Base-by-base conservation (phyloP, 2,797 vertebrate species). In the Sparus aurata region DNA sequence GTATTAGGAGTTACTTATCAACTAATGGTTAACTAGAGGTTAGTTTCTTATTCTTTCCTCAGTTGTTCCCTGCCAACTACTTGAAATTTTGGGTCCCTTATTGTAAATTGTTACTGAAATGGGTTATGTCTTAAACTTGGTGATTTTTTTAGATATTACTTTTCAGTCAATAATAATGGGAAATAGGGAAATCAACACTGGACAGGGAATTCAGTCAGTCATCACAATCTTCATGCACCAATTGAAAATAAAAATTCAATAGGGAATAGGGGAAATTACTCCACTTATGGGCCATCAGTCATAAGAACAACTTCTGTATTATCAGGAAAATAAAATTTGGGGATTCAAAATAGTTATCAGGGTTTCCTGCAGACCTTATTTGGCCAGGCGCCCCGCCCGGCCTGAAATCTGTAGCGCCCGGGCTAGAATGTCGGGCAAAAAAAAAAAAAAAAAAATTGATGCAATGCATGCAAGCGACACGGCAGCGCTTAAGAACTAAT, bases 201-300 rank as follows among this genome's bases (percentile, higher is more conserved):
- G 45, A n/a, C 18, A n/a, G 46, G 15, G 20, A 27, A 55, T 23
- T 60, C 20, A 25, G 13, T 54, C 46, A 16, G n/a, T n/a, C 30
- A 46, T 52, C 5, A 59, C 30, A 30, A 50, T 73, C 53, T 54
- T 63, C n/a, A 73, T 75, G 47, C 27, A 43, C 20, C 47, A 47
- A 45, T 20, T 16, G 27, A 71, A n/a, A 13, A 60, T 71, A 22
- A 23, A 68, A 53, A 47, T 25, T 34, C 17, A 65, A n/a, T 11
- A 30, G 12, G 45, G 54, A 64, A 75, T 4, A 61, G 18, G 22
- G 18, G 16, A 55, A 41, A 41, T 12, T n/a, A 53, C 10, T 16
- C 13, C 49, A 52, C 15, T 50, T 34, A 34, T 7, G 17, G 18
- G 10, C 5, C 23, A 25, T 20, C 23, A 43, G 12, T 55, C 12